Conservation (phyloP, 2,113 vertebrate species). For the Bos indicus region DNA sequence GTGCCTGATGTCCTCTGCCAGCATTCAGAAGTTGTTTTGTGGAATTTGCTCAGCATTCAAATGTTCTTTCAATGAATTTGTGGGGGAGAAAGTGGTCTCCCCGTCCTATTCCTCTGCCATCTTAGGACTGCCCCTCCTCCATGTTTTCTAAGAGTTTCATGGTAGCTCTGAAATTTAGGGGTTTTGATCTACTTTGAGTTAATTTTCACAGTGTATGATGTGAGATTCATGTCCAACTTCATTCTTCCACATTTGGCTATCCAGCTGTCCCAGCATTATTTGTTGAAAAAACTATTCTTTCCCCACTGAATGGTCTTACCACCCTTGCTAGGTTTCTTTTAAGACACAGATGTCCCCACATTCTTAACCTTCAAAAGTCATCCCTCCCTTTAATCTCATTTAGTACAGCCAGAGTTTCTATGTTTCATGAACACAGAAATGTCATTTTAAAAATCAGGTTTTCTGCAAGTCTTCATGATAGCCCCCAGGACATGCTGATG, state of each 20-base stretch:
- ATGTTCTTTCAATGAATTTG: not conserved
- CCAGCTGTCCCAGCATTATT: not conserved
- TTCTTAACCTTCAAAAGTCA: not conserved
- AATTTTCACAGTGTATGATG: not conserved
- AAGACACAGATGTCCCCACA: not conserved
- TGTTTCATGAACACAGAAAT: not conserved
- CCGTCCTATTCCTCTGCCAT: not conserved
- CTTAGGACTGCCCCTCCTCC: not conserved
- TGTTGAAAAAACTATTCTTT: not conserved
- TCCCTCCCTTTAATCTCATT: not conserved
- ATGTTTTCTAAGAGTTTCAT: not conserved
- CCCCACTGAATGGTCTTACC: not conserved
- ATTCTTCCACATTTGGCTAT: not conserved
- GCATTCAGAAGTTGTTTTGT: not conserved
- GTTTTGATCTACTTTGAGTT: not conserved
- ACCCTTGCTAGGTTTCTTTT: not conserved
- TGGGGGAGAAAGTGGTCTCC: not conserved
- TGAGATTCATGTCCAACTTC: not conserved
- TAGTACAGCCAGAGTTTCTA: not conserved
- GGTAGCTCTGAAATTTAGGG: not conserved
- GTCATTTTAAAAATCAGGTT: not conserved
- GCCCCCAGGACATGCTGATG: not conserved
- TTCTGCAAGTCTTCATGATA: not conserved
- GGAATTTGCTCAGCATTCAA: not conserved
- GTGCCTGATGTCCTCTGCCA: not conserved